A percentile compares a stretch with the other conserved stretches of the same genome.
Conservation (phyloP, 2,888 invertebrate species). For the Erebia palarica region DNA sequence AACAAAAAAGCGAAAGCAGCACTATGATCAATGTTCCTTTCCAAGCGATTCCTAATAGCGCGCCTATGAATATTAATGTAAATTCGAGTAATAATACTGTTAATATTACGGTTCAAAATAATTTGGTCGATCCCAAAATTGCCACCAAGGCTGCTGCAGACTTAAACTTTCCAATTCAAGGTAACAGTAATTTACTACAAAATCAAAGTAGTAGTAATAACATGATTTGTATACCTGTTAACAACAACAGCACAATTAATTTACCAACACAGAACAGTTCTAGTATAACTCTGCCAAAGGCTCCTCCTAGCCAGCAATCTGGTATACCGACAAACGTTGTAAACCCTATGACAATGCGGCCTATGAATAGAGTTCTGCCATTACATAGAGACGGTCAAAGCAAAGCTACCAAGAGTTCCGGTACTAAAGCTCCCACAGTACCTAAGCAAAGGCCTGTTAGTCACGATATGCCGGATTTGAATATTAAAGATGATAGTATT, state of each 20-base stretch:
- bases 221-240: constrained; percentile 75
- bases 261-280: constrained; percentile 77
- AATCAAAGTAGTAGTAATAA: constrained; percentile 65
- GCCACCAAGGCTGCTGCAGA: constrained; percentile 72
- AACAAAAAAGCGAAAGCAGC: constrained; percentile 70
- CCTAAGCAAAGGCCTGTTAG: constrained; percentile 67
- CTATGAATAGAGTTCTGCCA: constrained; percentile 90
- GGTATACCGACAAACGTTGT: constrained; percentile 88
- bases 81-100: constrained; percentile 79
- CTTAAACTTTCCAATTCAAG: constrained; percentile 71
- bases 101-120: constrained; percentile 77
- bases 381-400: constrained; percentile 87
- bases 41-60: constrained; percentile 78
- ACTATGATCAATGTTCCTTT: constrained; percentile 80
- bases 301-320: constrained; percentile 82
- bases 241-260: constrained; percentile 72
- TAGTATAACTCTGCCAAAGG: constrained; percentile 84
- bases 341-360: constrained; percentile 85
- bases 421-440: constrained; percentile 56
- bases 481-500: constrained; percentile 77
- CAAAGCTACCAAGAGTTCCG: constrained; percentile 65
- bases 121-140: constrained; percentile 76
- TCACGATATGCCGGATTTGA: constrained; percentile 79
- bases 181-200: constrained; percentile 62
- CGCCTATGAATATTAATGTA: constrained; percentile 78